These are phyloP conservation scores for Crepidodera aurea DNA, from an alignment of 2,888 invertebrate species.

Conservation along the genomic window DNA sequence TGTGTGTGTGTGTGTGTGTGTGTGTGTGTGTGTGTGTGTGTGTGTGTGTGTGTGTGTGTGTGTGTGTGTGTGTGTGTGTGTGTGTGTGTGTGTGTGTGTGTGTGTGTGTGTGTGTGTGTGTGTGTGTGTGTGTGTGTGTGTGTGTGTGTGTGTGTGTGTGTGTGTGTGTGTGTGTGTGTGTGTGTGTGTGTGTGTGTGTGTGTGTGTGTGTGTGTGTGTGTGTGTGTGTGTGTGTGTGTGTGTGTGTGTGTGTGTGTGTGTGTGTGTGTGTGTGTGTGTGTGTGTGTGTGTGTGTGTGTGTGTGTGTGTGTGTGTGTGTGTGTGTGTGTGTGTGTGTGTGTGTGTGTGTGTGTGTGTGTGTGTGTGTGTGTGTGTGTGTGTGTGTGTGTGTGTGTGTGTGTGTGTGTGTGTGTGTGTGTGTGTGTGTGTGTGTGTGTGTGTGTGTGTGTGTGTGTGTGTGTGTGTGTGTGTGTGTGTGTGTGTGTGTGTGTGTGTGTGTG, in stretches of 20 bases:
- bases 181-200: background rate
- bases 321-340: background rate
- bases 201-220: background rate
- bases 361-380: background rate
- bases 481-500: background rate
- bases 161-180: background rate
- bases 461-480: background rate
- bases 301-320: background rate
- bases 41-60: background rate
- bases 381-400: background rate
- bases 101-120: background rate
- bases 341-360: background rate
- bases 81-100: background rate
- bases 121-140: background rate
- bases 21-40: background rate
- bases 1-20: background rate
- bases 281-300: background rate
- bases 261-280: background rate
- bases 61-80: background rate
- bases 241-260: background rate
- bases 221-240: background rate
- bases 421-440: background rate
- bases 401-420: background rate
- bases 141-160: background rate
- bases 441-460: background rate